phyloP scores from a whole-genome alignment of 2,113 vertebrate genomes.

The Tetrax tetrax region DNA sequence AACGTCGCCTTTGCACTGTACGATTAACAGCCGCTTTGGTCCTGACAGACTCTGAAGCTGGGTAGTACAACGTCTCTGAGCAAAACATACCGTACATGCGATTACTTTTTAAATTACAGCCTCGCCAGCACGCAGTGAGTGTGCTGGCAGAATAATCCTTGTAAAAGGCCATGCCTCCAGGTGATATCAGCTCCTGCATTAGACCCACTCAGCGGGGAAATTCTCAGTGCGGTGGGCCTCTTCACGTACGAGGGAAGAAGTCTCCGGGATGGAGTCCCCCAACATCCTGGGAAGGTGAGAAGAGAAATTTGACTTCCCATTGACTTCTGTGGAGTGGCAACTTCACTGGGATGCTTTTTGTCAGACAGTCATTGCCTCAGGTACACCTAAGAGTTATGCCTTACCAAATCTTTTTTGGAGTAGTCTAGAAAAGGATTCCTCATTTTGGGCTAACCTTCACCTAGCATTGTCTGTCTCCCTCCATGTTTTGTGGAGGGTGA shows the following conservation, averaged over 20 bases:
- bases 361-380: not conserved
- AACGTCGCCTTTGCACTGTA: accelerated
- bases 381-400: not conserved
- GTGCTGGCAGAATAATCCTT: not conserved
- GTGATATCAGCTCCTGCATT: accelerated
- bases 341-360: not conserved
- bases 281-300: accelerated
- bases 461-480: not conserved
- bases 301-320: not conserved
- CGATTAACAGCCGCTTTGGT: not conserved
- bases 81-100: accelerated
- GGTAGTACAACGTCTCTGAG: not conserved
- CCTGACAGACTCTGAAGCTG: not conserved
- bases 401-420: not conserved
- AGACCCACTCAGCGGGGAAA: not conserved
- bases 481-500: not conserved
- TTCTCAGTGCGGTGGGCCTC: accelerated
- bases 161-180: accelerated
- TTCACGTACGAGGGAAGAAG: not conserved
- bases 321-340: not conserved
- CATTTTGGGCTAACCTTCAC: not conserved
- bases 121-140: not conserved
- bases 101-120: not conserved
- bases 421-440: not conserved
- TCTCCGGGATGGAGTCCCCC: not conserved